Conservation (phyloP, 2,888 invertebrate genomes). For the Agrotis exclamationis region DNA sequence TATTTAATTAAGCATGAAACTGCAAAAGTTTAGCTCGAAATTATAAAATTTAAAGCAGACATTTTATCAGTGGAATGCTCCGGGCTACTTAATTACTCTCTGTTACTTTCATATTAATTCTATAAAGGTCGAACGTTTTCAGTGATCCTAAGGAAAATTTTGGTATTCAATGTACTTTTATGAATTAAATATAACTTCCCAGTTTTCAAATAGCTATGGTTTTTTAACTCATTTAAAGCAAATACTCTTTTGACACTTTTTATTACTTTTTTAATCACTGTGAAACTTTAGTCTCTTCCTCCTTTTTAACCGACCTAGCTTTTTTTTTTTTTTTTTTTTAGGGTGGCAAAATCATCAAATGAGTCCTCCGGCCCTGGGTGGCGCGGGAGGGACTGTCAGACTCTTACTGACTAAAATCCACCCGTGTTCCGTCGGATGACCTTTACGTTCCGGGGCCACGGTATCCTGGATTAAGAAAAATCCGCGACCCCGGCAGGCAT, state of each 20-base stretch:
- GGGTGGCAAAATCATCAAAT: no score
- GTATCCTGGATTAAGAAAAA: no score
- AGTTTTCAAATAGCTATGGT: background rate
- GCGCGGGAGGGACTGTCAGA: no score
- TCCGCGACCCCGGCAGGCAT: no score
- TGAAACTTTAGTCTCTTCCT: background rate
- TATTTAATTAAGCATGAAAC: constrained; percentile 61
- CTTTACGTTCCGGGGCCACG: no score
- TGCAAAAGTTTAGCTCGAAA: constrained; percentile 60
- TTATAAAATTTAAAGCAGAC: constrained; percentile 62
- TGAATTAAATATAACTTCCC: constrained; percentile 14
- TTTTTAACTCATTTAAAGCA: background rate
- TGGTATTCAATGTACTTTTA: constrained; percentile 22
- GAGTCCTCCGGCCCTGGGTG: no score
- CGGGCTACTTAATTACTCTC: constrained; percentile 62
- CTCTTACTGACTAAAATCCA: no score
- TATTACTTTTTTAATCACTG: background rate
- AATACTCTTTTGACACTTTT: background rate
- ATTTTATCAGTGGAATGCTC: constrained; percentile 60
- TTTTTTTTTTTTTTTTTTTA: no score
- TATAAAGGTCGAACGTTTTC: constrained; percentile 41
- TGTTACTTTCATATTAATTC: constrained; percentile 61
- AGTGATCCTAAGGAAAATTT: constrained; percentile 30
- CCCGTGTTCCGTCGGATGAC: no score
- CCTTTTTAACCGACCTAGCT: no score